phyloP scores from a whole-genome alignment of 2,113 vertebrate genomes.

The Nyctereutes procyonoides region DNA sequence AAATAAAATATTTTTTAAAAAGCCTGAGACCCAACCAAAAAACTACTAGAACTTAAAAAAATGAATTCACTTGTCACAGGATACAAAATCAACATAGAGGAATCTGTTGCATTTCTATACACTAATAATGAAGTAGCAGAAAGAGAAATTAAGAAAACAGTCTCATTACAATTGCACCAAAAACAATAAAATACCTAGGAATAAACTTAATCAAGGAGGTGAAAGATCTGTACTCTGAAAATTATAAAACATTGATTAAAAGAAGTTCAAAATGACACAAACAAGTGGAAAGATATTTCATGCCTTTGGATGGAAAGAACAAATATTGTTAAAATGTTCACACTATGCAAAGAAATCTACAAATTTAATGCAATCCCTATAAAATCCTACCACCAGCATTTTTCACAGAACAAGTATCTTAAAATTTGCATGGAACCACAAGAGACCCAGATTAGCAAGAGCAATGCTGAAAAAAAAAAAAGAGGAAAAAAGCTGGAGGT shows the following conservation, averaged over 20 bases:
- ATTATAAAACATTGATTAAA: too few relatives aligned
- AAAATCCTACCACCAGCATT: background rate
- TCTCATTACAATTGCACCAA: too few relatives aligned
- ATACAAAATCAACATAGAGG: background rate
- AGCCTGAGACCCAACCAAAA: background rate
- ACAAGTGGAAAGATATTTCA: too few relatives aligned
- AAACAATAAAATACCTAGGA: too few relatives aligned
- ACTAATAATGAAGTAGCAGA: too few relatives aligned
- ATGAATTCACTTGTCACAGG: background rate
- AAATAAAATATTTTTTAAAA: too few relatives aligned
- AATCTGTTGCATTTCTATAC: too few relatives aligned
- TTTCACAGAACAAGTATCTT: background rate
- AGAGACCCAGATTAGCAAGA: background rate
- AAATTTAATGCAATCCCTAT: background rate
- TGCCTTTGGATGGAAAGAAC: background rate
- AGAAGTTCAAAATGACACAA: too few relatives aligned
- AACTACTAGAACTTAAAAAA: background rate
- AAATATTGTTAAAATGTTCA: background rate
- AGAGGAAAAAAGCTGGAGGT: background rate
- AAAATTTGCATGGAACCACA: background rate
- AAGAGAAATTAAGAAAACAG: too few relatives aligned
- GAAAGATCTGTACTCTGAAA: too few relatives aligned
- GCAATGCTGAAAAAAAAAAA: background rate
- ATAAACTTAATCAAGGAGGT: too few relatives aligned
- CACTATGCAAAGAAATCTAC: background rate